Percentiles rank a stretch among this genome's conserved stretches.
phyloP scores from a whole-genome alignment of 2,113 vertebrate genomes.

The Rutilus rutilus region DNA sequence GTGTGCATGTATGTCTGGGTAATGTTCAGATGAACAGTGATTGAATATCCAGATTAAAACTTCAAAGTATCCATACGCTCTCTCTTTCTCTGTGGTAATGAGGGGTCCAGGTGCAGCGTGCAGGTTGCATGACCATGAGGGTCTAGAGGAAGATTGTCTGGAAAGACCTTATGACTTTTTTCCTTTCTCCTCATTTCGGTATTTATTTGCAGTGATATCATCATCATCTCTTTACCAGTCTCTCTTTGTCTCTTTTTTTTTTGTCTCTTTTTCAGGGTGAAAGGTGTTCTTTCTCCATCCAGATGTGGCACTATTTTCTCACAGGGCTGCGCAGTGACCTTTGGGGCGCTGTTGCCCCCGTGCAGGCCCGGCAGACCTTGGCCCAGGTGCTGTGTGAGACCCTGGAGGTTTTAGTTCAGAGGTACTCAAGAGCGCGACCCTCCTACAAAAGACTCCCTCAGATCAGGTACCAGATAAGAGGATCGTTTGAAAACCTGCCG shows the following conservation, averaged over 20 bases:
- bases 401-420: conserved; percentile 83
- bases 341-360: conserved; percentile 83
- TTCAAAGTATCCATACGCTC: conserved; percentile 60
- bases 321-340: conserved; percentile 88
- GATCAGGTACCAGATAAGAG: conserved; percentile 83
- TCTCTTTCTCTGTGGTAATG: conserved; percentile 60
- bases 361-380: conserved; percentile 82
- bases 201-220: conserved; percentile 59
- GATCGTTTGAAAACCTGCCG: not conserved
- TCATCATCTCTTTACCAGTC: conserved; percentile 57
- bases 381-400: conserved; percentile 85
- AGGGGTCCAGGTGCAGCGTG: conserved; percentile 73
- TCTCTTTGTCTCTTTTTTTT: conserved; percentile 1
- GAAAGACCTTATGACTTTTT: conserved; percentile 59
- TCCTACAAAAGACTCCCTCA: conserved; percentile 88
- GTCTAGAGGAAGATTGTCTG: conserved; percentile 60
- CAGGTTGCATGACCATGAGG: conserved; percentile 73
- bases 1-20: conserved; percentile 40
- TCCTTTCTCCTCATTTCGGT: conserved; percentile 38
- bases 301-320: conserved; percentile 99
- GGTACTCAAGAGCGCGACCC: conserved; percentile 85
- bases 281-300: conserved; percentile 94
- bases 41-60: conserved; percentile 71
- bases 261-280: conserved; percentile 83
- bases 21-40: conserved; percentile 62